Evolutionary conservation across 64 coral and sea anemone species (phyloP).

Genomic region (Dendrophyllia cribrosa): DNA sequence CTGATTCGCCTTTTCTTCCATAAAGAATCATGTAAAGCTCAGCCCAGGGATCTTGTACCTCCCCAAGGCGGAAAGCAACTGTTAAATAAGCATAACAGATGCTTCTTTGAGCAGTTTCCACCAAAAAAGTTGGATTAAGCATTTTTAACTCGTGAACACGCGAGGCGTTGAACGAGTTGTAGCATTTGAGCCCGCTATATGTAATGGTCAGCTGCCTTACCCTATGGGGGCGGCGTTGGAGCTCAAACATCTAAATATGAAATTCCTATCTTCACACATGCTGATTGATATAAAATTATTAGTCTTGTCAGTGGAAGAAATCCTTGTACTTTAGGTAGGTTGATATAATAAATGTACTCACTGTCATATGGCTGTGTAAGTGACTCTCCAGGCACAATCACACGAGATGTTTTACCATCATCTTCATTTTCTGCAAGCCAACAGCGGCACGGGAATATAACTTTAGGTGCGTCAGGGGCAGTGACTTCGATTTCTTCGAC

Average conservation of each 20-base stretch:
- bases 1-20: slow-evolving; percentile 81
- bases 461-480: slow-evolving; percentile 69
- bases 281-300: no score
- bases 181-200: no score
- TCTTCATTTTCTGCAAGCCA: slow-evolving; percentile 97
- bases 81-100: neutral
- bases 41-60: slow-evolving; percentile 75
- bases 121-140: neutral
- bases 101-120: neutral
- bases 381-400: slow-evolving; percentile 74
- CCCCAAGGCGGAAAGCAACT: slow-evolving; percentile 79
- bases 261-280: no score
- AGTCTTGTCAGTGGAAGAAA: no score
- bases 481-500: slow-evolving; percentile 86
- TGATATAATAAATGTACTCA: slow-evolving; percentile 35
- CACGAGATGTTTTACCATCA: slow-evolving; percentile 88
- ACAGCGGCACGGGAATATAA: slow-evolving; percentile 86
- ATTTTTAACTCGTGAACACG: no score
- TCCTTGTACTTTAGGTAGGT: no score
- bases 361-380: slow-evolving; percentile 81
- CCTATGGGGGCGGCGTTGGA: no score
- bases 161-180: no score
- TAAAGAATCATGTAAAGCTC: slow-evolving; percentile 88
- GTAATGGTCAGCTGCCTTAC: no score
- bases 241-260: no score